A percentile compares a stretch with the other conserved stretches of the same genome.
Conservation (phyloP, 2,113 vertebrate species). For the Catagonus wagneri region DNA sequence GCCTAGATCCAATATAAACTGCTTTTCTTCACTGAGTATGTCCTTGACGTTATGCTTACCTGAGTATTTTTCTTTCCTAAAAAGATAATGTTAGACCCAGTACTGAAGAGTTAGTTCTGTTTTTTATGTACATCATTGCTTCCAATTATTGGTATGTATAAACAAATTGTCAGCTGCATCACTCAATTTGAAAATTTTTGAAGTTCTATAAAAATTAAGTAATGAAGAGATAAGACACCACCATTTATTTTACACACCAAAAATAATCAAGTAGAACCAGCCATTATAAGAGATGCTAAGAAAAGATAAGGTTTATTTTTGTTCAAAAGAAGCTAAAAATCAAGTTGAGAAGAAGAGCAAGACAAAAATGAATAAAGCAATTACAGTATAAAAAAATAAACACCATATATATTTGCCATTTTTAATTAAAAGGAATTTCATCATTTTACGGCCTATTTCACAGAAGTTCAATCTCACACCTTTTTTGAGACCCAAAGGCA, state of each 20-base stretch:
- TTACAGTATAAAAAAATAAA: not conserved
- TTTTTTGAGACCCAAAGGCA: not conserved
- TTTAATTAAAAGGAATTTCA: conserved; percentile 22
- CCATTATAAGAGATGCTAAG: not conserved
- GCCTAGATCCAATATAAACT: conserved; percentile 18
- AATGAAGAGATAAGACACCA: not conserved
- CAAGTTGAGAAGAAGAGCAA: not conserved
- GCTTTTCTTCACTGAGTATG: conserved; percentile 14
- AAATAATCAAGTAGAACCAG: conserved; percentile 28
- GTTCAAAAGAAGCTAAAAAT: not conserved
- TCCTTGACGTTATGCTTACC: conserved; percentile 46
- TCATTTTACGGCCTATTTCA: not conserved
- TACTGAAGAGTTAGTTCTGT: conserved; percentile 27
- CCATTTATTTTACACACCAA: not conserved
- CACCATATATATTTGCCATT: not conserved
- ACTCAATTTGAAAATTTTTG: conserved; percentile 34
- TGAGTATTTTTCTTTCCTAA: conserved; percentile 26
- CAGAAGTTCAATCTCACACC: not conserved
- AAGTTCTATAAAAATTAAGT: conserved; percentile 38
- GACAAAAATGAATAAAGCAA: not conserved
- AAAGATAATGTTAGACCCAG: conserved; percentile 41
- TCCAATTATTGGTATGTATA: not conserved
- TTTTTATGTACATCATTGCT: conserved; percentile 18
- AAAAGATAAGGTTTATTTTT: conserved; percentile 35
- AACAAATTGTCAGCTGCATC: not conserved